These are phyloP conservation scores for Sylvicola fuscatus DNA, from an alignment of 2,888 invertebrate genomes.

Conservation along the genomic window DNA sequence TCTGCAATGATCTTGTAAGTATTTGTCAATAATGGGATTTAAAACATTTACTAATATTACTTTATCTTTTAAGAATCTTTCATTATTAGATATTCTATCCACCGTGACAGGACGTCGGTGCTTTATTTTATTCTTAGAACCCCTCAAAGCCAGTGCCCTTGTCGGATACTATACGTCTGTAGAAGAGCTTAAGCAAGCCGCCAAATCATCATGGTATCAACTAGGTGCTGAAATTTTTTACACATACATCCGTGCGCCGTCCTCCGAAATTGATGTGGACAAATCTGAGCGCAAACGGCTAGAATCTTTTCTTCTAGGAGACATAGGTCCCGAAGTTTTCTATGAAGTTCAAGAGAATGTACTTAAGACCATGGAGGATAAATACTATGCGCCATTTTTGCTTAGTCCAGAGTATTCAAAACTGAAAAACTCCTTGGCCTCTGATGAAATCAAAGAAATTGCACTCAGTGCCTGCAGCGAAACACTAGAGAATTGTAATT, in stretches of 20 bases:
- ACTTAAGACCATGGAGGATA: conserved; percentile 58
- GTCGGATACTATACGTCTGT: conserved; percentile 75
- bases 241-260: conserved; percentile 63
- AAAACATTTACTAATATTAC: conserved; percentile 2
- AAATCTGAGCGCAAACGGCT: conserved; percentile 50
- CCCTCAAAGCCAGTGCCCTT: conserved; percentile 62
- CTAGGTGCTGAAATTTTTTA: conserved; percentile 83
- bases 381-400: conserved; percentile 75
- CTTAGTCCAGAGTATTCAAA: conserved; percentile 69
- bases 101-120: conserved; percentile 62
- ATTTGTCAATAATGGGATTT: not conserved
- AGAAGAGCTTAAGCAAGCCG: conserved; percentile 59
- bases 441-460: conserved; percentile 25
- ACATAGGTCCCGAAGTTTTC: conserved; percentile 73
- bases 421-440: conserved; percentile 20
- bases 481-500: conserved; percentile 12
- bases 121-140: conserved; percentile 62
- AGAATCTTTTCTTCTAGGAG: conserved; percentile 71
- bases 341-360: conserved; percentile 70
- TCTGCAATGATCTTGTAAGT: conserved; percentile 25
- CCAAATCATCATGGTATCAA: conserved; percentile 61
- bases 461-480: conserved; percentile 16
- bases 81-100: conserved; percentile 50
- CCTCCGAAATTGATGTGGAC: conserved; percentile 63
- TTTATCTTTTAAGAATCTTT: conserved; percentile 34